These are phyloP conservation scores for Falco rusticolus DNA, from an alignment of 2,797 vertebrate species.

Conservation along the genomic window DNA sequence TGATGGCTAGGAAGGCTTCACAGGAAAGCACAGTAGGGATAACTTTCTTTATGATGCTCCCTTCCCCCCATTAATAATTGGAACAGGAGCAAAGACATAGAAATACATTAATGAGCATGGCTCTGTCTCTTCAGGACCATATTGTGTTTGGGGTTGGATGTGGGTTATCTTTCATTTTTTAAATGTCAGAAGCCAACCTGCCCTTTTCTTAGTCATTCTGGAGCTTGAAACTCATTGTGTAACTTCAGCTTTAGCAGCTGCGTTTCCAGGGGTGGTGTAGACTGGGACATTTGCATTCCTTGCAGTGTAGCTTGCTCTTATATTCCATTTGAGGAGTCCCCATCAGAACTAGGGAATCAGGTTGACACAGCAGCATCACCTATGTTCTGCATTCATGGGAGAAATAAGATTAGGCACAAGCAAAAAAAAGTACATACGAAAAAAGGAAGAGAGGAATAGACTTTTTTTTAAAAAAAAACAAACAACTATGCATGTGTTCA, in stretches of 20 bases:
- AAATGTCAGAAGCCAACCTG: not conserved
- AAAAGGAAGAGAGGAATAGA: not conserved
- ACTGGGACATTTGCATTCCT: not conserved
- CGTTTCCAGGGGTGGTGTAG: not conserved
- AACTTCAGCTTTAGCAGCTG: not conserved
- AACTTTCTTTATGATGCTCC: not conserved
- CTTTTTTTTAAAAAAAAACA: not conserved
- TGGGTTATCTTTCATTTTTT: not conserved
- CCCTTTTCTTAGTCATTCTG: not conserved
- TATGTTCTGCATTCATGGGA: not conserved
- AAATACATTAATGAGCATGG: not conserved
- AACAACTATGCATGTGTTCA: rapidly evolving
- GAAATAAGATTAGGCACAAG: not conserved
- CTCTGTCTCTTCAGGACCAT: not conserved
- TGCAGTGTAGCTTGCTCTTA: not conserved
- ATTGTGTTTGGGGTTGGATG: not conserved
- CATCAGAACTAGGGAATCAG: not conserved
- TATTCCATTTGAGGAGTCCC: not conserved
- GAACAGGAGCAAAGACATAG: not conserved
- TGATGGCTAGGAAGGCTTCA: not conserved
- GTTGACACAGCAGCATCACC: not conserved
- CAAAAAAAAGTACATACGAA: not conserved
- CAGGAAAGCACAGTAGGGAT: not conserved
- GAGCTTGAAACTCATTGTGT: not conserved
- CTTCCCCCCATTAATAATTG: not conserved